These are phyloP conservation scores for Nicator chloris DNA, from an alignment of 2,113 vertebrate genomes.

Conservation along the genomic window DNA sequence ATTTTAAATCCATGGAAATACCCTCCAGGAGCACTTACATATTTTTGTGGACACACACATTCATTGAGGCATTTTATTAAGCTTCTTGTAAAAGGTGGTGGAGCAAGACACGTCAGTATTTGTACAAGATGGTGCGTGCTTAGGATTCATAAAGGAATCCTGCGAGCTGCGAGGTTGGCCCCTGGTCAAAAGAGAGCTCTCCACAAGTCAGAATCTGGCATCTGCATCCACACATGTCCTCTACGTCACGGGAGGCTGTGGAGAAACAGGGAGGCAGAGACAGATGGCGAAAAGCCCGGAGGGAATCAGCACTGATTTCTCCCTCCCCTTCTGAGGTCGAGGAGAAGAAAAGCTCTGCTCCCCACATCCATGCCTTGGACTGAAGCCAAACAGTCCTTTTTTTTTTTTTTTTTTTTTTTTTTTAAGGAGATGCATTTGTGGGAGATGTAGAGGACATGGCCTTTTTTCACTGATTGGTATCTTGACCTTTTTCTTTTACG, in stretches of 20 bases:
- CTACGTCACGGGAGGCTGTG: not conserved
- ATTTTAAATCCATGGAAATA: not conserved
- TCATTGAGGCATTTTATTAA: not conserved
- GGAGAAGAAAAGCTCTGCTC: not conserved
- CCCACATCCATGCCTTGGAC: not conserved
- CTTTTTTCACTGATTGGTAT: not conserved
- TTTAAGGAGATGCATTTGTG: not conserved
- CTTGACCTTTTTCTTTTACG: not conserved
- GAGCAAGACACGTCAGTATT: not conserved
- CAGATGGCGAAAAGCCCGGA: not conserved
- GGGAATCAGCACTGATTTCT: not conserved
- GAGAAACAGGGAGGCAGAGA: not conserved
- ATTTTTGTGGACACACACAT: not conserved
- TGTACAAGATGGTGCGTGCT: not conserved
- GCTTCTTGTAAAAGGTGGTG: not conserved
- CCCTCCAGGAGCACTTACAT: accelerated
- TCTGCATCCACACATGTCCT: not conserved
- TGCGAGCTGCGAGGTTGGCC: not conserved
- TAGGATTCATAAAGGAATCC: not conserved
- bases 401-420: not conserved
- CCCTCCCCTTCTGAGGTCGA: not conserved
- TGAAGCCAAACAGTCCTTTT: not conserved
- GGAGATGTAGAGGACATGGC: not conserved
- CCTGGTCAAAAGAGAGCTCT: not conserved
- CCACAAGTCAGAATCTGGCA: not conserved